These are phyloP conservation scores for Nestor notabilis DNA, from an alignment of 2,113 vertebrate genomes.

Conservation along the genomic window DNA sequence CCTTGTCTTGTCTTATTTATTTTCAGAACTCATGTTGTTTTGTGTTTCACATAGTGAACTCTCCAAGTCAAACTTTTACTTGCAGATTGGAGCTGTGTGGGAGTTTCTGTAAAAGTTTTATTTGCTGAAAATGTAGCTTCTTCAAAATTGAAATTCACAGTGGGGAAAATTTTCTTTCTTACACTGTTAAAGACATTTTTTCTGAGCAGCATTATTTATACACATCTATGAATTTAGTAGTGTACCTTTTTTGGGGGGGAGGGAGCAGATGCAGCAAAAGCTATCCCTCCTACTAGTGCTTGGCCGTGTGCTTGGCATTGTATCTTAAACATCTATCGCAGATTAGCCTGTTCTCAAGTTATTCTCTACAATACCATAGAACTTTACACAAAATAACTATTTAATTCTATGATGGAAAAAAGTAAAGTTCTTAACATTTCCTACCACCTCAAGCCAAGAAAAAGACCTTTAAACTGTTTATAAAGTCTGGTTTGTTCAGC, in stretches of 20 bases:
- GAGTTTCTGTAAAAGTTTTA: not conserved
- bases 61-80: not conserved
- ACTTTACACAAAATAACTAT: not conserved
- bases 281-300: not conserved
- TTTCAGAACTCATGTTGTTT: not conserved
- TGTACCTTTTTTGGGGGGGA: not conserved
- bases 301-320: not conserved
- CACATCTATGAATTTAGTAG: not conserved
- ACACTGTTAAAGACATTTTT: not conserved
- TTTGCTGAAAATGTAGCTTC: not conserved
- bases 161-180: not conserved
- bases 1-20: not conserved
- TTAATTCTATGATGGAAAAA: not conserved
- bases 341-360: not conserved
- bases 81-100: not conserved
- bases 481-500: not conserved
- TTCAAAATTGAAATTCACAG: not conserved
- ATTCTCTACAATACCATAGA: not conserved
- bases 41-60: not conserved
- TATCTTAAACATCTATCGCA: not conserved
- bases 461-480: not conserved
- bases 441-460: not conserved
- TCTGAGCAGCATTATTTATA: rapidly evolving
- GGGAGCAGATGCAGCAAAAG: not conserved
- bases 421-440: not conserved